A percentile compares a stretch with the other conserved stretches of the same genome.
Evolutionary conservation across 2,888 invertebrate species (phyloP).

Genomic region (Exocentrus adspersus): DNA sequence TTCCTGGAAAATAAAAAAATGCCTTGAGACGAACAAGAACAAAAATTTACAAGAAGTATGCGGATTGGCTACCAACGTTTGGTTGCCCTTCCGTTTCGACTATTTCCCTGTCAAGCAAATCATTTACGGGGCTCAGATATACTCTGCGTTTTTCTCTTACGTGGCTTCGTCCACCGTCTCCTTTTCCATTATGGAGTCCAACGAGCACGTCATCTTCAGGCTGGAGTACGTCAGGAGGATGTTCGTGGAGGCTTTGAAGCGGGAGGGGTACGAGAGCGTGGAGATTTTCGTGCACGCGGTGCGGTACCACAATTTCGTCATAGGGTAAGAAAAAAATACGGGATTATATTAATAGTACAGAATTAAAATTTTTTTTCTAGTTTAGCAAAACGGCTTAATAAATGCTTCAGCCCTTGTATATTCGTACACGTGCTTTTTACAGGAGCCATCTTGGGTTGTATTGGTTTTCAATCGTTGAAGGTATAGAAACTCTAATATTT

Average conservation of each 20-base stretch:
- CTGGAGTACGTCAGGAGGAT: constrained; percentile 10
- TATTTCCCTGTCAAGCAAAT: constrained; percentile 18
- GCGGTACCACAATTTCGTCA: constrained; percentile 17
- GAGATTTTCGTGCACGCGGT: not conserved
- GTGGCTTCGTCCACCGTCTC: constrained; percentile 16
- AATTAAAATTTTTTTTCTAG: not conserved
- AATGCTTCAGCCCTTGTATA: constrained; percentile 17
- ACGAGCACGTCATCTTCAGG: constrained; percentile 18
- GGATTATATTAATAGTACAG: not conserved
- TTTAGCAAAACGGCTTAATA: not conserved
- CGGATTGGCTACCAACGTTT: constrained; percentile 1
- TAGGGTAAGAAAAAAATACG: too few species aligned
- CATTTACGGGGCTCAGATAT: constrained; percentile 1
- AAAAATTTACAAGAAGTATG: constrained; percentile 3
- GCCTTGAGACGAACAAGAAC: not conserved
- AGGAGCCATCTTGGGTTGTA: constrained; percentile 19
- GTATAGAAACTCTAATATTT: not conserved
- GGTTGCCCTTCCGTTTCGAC: constrained; percentile 16
- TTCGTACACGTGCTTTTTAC: constrained; percentile 21
- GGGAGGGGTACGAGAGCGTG: constrained; percentile 1
- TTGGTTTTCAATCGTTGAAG: constrained; percentile 6
- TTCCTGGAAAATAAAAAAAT: not conserved
- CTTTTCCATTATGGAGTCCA: constrained; percentile 21
- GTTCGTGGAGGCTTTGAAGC: constrained; percentile 11
- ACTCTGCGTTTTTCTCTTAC: constrained; percentile 9